Conservation (phyloP, 1,140 invertebrate species). For the Polyergus mexicanus region DNA sequence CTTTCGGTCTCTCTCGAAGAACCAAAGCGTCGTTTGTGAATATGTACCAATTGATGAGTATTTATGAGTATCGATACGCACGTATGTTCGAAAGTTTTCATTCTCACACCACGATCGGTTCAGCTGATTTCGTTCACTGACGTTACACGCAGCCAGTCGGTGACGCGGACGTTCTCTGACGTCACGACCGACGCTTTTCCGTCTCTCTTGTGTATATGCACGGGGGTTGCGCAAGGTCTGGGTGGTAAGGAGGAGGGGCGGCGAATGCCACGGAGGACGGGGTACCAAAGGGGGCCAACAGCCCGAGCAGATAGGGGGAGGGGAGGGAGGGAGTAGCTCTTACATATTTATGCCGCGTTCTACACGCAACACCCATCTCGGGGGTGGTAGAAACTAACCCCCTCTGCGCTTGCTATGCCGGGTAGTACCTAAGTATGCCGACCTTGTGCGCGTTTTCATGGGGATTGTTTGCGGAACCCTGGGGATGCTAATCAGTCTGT, state of each 20-base stretch:
- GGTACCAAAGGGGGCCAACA: slow-evolving; percentile 76
- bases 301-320: slow-evolving; percentile 59
- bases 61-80: slow-evolving; percentile 16
- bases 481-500: slow-evolving; percentile 71
- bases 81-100: slow-evolving; percentile 18
- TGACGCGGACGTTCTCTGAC: slow-evolving; percentile 79
- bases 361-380: slow-evolving; percentile 76
- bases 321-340: slow-evolving; percentile 83
- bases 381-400: slow-evolving; percentile 70
- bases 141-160: slow-evolving; percentile 79
- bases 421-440: slow-evolving; percentile 68
- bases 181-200: slow-evolving; percentile 67
- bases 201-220: slow-evolving; percentile 68
- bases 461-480: slow-evolving; percentile 50
- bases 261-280: slow-evolving; percentile 56
- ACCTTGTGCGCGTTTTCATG: slow-evolving; percentile 72
- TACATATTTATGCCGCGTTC: slow-evolving; percentile 85
- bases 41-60: slow-evolving; percentile 78
- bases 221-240: slow-evolving; percentile 80
- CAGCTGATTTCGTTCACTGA: slow-evolving; percentile 86
- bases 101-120: slow-evolving; percentile 65
- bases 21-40: slow-evolving; percentile 74
- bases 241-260: slow-evolving; percentile 63
- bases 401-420: slow-evolving; percentile 60
- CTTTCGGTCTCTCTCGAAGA: not conserved